phyloP scores from a whole-genome alignment of 2,797 vertebrate genomes.

The Enteromius paludinosus region DNA sequence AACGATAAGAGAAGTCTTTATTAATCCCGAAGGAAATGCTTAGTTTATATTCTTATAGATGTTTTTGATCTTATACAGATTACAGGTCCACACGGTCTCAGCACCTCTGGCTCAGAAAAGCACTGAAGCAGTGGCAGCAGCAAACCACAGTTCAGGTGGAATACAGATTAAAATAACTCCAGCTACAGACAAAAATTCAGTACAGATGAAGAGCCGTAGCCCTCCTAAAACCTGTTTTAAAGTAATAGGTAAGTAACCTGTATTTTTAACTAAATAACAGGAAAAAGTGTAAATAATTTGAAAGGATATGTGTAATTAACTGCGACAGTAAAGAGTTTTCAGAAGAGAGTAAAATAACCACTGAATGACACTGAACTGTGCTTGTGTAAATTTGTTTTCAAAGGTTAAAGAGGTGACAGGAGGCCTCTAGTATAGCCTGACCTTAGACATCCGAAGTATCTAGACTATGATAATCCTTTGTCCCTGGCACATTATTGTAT shows the following conservation, averaged over 20 bases:
- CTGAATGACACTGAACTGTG: not conserved
- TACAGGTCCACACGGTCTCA: constrained; percentile 33
- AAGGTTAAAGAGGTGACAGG: constrained; percentile 39
- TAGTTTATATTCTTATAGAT: not conserved
- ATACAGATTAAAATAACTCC: constrained; percentile 58
- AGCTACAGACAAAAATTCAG: constrained; percentile 33
- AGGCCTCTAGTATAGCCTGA: constrained; percentile 40
- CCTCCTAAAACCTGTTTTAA: constrained; percentile 62
- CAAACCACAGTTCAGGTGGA: constrained; percentile 28
- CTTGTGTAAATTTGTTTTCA: constrained; percentile 22
- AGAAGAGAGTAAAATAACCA: not conserved
- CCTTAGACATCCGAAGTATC: constrained; percentile 46
- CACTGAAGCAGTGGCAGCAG: not conserved
- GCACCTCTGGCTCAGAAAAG: constrained; percentile 34
- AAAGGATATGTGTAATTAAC: not conserved
- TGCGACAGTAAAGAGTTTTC: not conserved
- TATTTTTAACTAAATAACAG: not conserved
- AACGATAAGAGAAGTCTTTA: too few species aligned
- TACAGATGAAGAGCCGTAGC: not conserved
- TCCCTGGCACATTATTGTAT: constrained; percentile 32
- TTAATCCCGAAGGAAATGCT: too few species aligned
- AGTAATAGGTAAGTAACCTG: constrained; percentile 62
- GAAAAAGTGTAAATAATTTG: not conserved
- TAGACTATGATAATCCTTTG: constrained; percentile 56
- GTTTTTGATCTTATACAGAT: constrained; percentile 45